Percentiles rank a stretch among this genome's conserved stretches.
phyloP scores from a whole-genome alignment of 1,140 invertebrate genomes.

The Samia ricini region DNA sequence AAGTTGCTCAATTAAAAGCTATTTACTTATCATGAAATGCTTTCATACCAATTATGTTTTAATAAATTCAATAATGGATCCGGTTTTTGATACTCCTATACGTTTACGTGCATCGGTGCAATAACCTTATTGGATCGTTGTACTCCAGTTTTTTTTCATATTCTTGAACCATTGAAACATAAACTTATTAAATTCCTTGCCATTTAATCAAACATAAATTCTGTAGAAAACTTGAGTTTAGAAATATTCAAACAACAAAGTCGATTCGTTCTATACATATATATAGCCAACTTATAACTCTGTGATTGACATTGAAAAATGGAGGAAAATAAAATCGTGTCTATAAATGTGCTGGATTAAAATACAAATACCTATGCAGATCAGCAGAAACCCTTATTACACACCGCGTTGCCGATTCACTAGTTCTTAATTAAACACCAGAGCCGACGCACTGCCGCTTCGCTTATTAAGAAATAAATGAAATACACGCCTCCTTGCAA shows the following conservation, averaged over 20 bases:
- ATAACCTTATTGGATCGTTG: conserved; percentile 25
- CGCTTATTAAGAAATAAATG: conserved; percentile 70
- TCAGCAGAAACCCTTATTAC: conserved; percentile 22
- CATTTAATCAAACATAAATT: no score
- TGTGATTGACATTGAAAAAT: not conserved
- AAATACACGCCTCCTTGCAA: conserved; percentile 49
- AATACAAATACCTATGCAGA: conserved; percentile 59
- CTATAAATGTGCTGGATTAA: conserved; percentile 68
- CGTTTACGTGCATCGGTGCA: conserved; percentile 13
- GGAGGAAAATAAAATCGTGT: conserved; percentile 40
- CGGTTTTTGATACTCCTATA: conserved; percentile 20
- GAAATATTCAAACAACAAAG: not conserved
- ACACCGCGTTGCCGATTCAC: conserved; percentile 21
- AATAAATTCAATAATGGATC: conserved; percentile 36
- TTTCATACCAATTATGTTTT: conserved; percentile 40
- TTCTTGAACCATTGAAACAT: not conserved
- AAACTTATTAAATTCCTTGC: no score
- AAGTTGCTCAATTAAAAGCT: not conserved
- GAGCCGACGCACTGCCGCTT: conserved; percentile 42
- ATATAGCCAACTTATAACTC: not conserved
- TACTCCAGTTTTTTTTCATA: not conserved
- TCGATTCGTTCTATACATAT: not conserved
- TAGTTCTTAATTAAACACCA: conserved; percentile 64
- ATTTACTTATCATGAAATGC: conserved; percentile 11
- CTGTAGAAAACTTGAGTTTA: not conserved